Base-by-base conservation (phyloP, 1,140 invertebrate species). In the Drosophila prosaltans region DNA sequence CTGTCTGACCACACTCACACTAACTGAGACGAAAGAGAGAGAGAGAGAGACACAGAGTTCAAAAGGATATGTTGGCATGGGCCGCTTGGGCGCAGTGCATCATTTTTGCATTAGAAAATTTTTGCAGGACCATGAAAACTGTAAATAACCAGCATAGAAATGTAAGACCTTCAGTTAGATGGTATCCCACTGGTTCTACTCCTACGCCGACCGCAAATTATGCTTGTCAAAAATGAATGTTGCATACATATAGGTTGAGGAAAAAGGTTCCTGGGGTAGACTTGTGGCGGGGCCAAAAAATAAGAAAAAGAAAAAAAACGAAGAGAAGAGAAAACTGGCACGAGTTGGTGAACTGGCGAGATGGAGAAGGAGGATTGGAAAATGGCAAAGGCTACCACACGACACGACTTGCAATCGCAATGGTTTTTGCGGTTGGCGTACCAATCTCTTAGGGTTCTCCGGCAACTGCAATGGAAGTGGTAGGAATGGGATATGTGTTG, bases 201-300 rank as follows among this genome's bases (percentile, higher is more conserved):
- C 63, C 78, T 51, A 64, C 66, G 64, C 67, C 67, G 57, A 76
- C 84, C 84, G 84, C 84, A 88, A 88, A 88, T 88, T 89, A 88
- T 88, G 84, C 84, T 78, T 88, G 84, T 88, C 84, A 89, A 88
- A 88, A 88, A 88, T 89, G 81, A 84, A 90, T 89, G 84, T 84
- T 88, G 82, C 80, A 88, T 81, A 78, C 84, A 72, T 84, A 88
- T 80, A 59, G 80, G 77, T 51, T 65, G 66, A 69, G 76, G 32
- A 57, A 75, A 66, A 69, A 64, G 55, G 76, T 48, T 51, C 78
- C 6, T 16, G 16, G 65, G 57, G 60, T 69, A 72, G 61, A 77
- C 48, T 43, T 62, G 64, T 58, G 58, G 72, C 57, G 9, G 11
- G 6, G 32, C 32, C 32, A 32, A 55, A 24, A 26, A 55, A 16